Evolutionary conservation across 92 coral and sea anemone species (phyloP), one percentile per base, ranked within the genome.

Genomic region (Parazoanthus swiftii): DNA sequence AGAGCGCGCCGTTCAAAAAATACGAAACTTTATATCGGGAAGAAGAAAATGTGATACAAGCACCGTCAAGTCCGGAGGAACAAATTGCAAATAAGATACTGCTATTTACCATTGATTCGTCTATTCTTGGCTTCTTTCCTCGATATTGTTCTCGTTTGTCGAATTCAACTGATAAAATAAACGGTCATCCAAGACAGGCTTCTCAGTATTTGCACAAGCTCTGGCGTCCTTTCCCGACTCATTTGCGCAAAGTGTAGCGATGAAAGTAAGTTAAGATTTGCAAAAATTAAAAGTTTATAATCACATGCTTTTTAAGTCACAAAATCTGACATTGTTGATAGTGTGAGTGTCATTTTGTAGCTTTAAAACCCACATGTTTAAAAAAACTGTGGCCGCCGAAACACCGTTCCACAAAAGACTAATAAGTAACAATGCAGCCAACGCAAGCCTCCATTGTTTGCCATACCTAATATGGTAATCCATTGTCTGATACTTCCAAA

Each of bases 401-500:
- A 80, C 85, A 80, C 51, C 48, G 72, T 35, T 58, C 37, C 65
- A 70, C 79, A 84, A 84, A 25, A 15, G 46, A 8, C 66, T 46
- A 44, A 70, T 84, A 71, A 84, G 79, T 84, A 70, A 82, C 86
- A 91, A 91, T 80, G 82, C 86, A 88, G 46, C 46, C 75, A 42
- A 85, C 66, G 85, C 80, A 59, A 89, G 83, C 94, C 90, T 89
- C 88, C 90, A 92, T 89, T 91, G 94, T 93, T 93, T 88, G 86
- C 78, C 90, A 89, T 70, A 39, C 98, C 93, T 89, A 86, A 93
- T 95, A 85, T 91, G 98, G 98, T 38, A 89, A 81, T 39, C 80
- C 54, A 91, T 95, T 95, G 98, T 95, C 93, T 95, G 68, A 89
- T 72, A 85, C 82, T 91, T 90, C 98, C 95, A 95, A 93, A 95